These are phyloP conservation scores for Mayetiola destructor DNA, from an alignment of 2,888 invertebrate species.

Conservation along the genomic window DNA sequence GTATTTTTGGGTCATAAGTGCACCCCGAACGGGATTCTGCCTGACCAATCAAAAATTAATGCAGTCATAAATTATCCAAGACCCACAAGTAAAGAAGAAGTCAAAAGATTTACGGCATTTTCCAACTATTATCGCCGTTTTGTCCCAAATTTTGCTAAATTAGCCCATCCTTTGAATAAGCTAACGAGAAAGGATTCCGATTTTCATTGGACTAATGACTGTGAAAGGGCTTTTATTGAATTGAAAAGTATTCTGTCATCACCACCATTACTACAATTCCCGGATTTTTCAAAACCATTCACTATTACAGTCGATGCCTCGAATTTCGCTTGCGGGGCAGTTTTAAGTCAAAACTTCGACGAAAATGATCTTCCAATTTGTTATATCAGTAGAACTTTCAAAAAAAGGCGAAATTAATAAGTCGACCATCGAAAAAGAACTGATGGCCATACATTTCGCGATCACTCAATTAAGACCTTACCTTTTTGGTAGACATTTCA, in stretches of 20 bases:
- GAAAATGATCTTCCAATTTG: background rate
- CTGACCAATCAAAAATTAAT: background rate
- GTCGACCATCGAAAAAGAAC: background rate
- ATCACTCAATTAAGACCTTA: background rate
- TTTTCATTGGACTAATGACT: background rate
- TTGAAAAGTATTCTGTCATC: background rate
- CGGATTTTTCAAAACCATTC: background rate
- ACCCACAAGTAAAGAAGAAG: background rate
- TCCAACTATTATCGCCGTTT: background rate
- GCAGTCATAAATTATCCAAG: background rate
- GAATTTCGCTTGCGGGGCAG: background rate
- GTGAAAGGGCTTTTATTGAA: background rate
- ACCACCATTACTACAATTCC: background rate
- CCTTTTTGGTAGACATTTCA: background rate
- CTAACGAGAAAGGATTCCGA: constrained; percentile 13
- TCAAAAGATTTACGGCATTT: background rate
- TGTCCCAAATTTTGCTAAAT: background rate
- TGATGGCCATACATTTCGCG: background rate
- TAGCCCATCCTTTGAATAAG: background rate
- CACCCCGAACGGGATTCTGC: background rate
- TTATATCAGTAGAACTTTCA: background rate
- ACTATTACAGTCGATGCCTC: background rate
- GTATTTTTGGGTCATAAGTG: background rate
- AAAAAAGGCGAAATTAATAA: background rate
- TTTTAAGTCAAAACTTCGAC: background rate